Conservation (phyloP, 2,797 vertebrate genomes). For the Distichodus sexfasciatus region DNA sequence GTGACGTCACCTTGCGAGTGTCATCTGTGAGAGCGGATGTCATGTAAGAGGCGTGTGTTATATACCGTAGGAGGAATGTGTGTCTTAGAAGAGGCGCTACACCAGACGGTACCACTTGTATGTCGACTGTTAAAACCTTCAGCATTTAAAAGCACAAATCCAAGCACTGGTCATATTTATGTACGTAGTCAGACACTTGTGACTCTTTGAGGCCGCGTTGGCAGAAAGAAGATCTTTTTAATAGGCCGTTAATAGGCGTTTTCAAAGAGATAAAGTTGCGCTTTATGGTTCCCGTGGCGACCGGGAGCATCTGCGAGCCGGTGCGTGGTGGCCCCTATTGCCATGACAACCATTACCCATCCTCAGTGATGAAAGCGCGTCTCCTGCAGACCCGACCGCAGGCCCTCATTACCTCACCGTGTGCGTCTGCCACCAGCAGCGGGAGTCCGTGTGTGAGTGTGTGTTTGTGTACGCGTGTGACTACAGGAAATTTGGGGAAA, state of each 20-base stretch:
- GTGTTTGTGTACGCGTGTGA: not conserved
- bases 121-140: not conserved
- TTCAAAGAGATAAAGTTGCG: slow-evolving; percentile 47
- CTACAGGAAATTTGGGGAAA: no score
- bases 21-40: no score
- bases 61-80: no score
- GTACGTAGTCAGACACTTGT: not conserved
- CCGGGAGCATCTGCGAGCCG: slow-evolving; percentile 44
- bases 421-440: slow-evolving; percentile 43
- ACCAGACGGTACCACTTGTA: not conserved
- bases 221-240: not conserved
- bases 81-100: no score
- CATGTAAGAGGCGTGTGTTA: no score
- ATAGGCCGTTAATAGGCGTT: slow-evolving; percentile 42
- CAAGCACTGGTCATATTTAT: not conserved
- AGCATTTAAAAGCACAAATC: not conserved
- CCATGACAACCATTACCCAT: slow-evolving; percentile 74
- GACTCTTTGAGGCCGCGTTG: not conserved
- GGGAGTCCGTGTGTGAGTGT: slow-evolving; percentile 25
- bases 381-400: slow-evolving; percentile 68
- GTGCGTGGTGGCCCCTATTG: slow-evolving; percentile 61
- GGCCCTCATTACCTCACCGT: slow-evolving; percentile 73
- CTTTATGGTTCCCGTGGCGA: slow-evolving; percentile 29
- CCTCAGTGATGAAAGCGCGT: slow-evolving; percentile 67
- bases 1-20: not conserved